Percentiles rank a stretch among this genome's conserved stretches.
Conservation (phyloP, 2,888 invertebrate genomes). For the Incurvaria masculella region DNA sequence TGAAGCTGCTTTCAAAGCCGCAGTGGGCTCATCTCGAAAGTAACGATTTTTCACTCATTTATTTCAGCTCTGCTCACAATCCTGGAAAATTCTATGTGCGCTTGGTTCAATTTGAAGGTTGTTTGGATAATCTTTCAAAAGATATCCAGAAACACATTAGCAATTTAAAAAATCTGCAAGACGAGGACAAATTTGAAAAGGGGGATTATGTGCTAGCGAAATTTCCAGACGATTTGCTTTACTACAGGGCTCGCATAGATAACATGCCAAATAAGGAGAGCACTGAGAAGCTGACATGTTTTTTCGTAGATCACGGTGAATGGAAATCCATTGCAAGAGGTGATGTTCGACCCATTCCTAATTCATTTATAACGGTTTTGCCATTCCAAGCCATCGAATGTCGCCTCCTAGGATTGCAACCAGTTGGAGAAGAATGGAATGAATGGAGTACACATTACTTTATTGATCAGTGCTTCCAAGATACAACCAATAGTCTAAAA, state of each 20-base stretch:
- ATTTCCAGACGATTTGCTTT: constrained; percentile 39
- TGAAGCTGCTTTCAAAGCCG: constrained; percentile 19
- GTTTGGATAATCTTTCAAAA: constrained; percentile 31
- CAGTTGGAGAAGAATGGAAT: constrained; percentile 46
- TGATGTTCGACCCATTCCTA: constrained; percentile 45
- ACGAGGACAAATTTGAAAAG: constrained; percentile 23
- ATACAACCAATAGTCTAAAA: constrained; percentile 32
- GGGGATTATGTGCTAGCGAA: constrained; percentile 50
- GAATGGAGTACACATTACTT: constrained; percentile 52
- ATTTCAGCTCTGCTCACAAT: constrained; percentile 37
- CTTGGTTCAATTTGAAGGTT: constrained; percentile 39
- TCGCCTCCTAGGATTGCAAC: constrained; percentile 49
- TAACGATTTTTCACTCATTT: constrained; percentile 33
- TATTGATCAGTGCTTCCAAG: constrained; percentile 39
- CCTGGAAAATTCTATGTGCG: constrained; percentile 51
- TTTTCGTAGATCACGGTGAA: constrained; percentile 65
- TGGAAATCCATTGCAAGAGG: constrained; percentile 33
- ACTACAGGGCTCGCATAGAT: constrained; percentile 45
- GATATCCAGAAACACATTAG: constrained; percentile 35
- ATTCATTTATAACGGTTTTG: constrained; percentile 44
- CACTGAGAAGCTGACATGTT: constrained; percentile 45
- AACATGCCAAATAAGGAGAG: constrained; percentile 22
- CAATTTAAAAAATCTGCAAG: constrained; percentile 20
- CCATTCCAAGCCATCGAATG: constrained; percentile 67
- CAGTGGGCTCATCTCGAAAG: constrained; percentile 52